phyloP scores from a whole-genome alignment of 64 coral and sea anemone genomes.

The Stichodactyla mertensii region DNA sequence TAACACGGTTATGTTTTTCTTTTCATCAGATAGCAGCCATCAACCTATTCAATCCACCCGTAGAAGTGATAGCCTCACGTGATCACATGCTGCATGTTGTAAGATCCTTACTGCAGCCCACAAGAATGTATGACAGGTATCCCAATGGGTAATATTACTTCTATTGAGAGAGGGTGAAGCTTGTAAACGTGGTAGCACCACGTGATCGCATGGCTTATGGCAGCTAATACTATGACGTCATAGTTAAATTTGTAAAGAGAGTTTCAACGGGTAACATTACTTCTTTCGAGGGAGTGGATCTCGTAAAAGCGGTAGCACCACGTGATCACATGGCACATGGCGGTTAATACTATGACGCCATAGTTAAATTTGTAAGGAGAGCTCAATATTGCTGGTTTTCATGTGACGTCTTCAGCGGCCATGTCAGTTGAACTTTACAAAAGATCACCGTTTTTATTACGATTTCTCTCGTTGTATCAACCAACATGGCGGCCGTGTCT shows the following conservation, averaged over 20 bases:
- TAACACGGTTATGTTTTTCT: no score
- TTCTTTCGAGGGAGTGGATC: no score
- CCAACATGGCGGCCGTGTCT: no score
- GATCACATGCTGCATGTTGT: slow-evolving; percentile 98
- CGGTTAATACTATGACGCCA: no score
- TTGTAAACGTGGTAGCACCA: not conserved
- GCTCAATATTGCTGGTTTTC: no score
- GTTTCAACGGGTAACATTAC: not conserved
- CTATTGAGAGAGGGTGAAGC: not conserved
- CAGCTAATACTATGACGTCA: no score
- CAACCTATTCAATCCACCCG: slow-evolving; percentile 91
- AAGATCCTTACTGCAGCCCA: slow-evolving; percentile 76
- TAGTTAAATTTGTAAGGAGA: no score
- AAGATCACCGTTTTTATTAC: no score
- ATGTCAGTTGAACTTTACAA: no score
- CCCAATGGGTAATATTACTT: not conserved
- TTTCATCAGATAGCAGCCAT: slow-evolving; percentile 56
- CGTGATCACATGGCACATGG: not conserved
- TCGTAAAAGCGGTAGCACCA: not conserved
- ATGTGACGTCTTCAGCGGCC: no score
- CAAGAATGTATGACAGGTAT: slow-evolving; percentile 91
- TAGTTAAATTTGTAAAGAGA: no score
- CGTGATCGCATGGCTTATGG: not conserved
- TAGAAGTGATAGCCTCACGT: slow-evolving; percentile 84
- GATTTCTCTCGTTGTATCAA: no score